phyloP scores from a whole-genome alignment of 2,888 invertebrate genomes.

The Hofmannophila pseudospretella region DNA sequence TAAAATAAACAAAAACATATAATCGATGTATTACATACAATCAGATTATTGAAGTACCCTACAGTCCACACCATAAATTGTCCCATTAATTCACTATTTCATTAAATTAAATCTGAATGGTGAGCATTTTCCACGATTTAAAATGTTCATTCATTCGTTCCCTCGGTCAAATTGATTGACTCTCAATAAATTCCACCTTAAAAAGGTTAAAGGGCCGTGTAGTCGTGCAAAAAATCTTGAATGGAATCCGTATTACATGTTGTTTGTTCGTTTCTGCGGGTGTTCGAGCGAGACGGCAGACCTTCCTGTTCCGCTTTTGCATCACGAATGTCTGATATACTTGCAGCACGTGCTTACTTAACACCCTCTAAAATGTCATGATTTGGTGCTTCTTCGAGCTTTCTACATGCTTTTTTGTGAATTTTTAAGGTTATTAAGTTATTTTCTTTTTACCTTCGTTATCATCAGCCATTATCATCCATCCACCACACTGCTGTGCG shows the following conservation, averaged over 20 bases:
- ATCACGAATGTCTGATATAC: background rate
- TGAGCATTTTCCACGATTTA: background rate
- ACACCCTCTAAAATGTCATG: too few relatives aligned
- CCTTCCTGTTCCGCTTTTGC: constrained; percentile 61
- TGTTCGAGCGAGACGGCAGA: constrained; percentile 41
- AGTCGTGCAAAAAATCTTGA: constrained; percentile 45
- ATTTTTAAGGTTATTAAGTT: too few relatives aligned
- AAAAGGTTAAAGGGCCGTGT: constrained; percentile 49
- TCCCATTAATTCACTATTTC: too few relatives aligned
- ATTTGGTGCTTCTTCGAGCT: too few relatives aligned
- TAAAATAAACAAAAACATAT: too few relatives aligned
- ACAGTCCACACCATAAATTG: too few relatives aligned
- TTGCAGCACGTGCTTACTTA: background rate
- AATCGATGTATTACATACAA: too few relatives aligned
- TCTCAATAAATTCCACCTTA: constrained; percentile 25
- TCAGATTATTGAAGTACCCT: too few relatives aligned
- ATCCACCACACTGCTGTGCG: too few relatives aligned
- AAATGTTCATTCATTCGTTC: background rate
- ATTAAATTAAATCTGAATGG: background rate
- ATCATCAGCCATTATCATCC: too few relatives aligned
- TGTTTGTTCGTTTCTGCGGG: constrained; percentile 45
- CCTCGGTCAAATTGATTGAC: constrained; percentile 10
- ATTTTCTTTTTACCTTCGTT: too few relatives aligned
- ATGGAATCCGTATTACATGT: constrained; percentile 53
- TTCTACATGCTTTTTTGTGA: too few relatives aligned